phyloP scores from a whole-genome alignment of 2,888 invertebrate genomes.

The Epiblema foenella region DNA sequence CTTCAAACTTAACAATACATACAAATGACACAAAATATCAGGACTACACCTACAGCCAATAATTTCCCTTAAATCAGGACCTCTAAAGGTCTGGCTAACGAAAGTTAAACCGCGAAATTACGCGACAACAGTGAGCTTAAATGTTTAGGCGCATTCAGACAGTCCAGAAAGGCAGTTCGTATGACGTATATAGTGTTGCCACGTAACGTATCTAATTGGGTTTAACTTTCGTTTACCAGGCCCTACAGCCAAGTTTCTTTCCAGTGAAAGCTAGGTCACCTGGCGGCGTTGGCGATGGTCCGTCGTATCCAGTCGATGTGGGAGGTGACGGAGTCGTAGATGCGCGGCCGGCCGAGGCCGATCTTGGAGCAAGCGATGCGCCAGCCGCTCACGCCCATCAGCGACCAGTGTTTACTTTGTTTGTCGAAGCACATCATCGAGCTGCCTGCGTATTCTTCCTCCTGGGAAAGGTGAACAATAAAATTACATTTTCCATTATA shows the following conservation, averaged over 20 bases:
- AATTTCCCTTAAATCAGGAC: not conserved
- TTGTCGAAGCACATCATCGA: constrained; percentile 92
- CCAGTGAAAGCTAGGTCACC: constrained; percentile 64
- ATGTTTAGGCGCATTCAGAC: not conserved
- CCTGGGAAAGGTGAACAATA: constrained; percentile 78
- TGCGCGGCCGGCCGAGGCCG: constrained; percentile 90
- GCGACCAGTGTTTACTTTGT: constrained; percentile 90
- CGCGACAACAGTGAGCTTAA: not conserved
- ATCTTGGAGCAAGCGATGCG: constrained; percentile 92
- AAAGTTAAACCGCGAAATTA: not conserved
- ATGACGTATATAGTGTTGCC: not conserved
- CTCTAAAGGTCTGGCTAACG: not conserved
- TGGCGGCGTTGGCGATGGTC: constrained; percentile 86
- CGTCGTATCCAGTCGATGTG: constrained; percentile 94
- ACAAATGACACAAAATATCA: constrained; percentile 43
- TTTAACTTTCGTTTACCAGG: not conserved
- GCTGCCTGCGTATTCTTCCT: constrained; percentile 95
- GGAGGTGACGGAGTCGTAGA: constrained; percentile 92
- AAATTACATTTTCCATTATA: not conserved
- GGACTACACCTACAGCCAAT: constrained; percentile 14
- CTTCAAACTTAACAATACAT: constrained; percentile 44
- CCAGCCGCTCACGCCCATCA: constrained; percentile 93
- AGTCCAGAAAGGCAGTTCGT: not conserved
- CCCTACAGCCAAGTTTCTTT: not conserved
- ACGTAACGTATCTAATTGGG: not conserved